phyloP scores from a whole-genome alignment of 2,888 invertebrate genomes.

The Nineta flava region DNA sequence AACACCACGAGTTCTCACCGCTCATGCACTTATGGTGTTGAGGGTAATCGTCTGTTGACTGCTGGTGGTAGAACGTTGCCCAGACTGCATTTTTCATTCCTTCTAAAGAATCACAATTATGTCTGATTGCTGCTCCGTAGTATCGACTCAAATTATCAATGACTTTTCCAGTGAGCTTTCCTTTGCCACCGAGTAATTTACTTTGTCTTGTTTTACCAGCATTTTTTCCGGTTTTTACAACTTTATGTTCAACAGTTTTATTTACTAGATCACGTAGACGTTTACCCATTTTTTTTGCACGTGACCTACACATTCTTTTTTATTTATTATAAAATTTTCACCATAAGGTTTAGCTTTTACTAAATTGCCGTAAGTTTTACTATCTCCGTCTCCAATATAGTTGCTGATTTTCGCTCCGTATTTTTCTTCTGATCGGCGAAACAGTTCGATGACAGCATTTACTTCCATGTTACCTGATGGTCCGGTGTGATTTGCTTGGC shows the following conservation, averaged over 20 bases:
- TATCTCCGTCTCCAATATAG: slow-evolving; percentile 10
- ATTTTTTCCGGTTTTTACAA: neutral
- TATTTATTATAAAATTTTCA: slow-evolving; percentile 8
- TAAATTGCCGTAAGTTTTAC: slow-evolving; percentile 13
- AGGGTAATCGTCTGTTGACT: slow-evolving; percentile 10
- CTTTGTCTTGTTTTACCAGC: neutral
- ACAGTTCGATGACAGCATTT: neutral
- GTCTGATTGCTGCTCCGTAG: slow-evolving; percentile 16
- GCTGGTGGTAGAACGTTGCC: slow-evolving; percentile 9
- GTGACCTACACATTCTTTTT: too few species aligned
- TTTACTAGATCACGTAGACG: neutral
- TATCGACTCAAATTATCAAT: slow-evolving; percentile 16
- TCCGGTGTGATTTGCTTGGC: slow-evolving; percentile 8
- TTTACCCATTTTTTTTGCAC: neutral
- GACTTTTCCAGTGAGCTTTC: slow-evolving; percentile 11
- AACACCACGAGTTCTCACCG: slow-evolving; percentile 13
- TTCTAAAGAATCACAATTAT: slow-evolving; percentile 13
- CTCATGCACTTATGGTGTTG: slow-evolving; percentile 10
- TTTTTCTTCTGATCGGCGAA: neutral
- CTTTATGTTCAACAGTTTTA: neutral
- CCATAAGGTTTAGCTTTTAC: slow-evolving; percentile 12
- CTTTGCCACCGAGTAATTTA: slow-evolving; percentile 15
- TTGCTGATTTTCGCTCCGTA: slow-evolving; percentile 9
- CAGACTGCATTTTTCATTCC: slow-evolving; percentile 13
- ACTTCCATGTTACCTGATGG: slow-evolving; percentile 4